These are phyloP conservation scores for Cataglyphis hispanica DNA, from an alignment of 1,140 invertebrate species.

Conservation along the genomic window DNA sequence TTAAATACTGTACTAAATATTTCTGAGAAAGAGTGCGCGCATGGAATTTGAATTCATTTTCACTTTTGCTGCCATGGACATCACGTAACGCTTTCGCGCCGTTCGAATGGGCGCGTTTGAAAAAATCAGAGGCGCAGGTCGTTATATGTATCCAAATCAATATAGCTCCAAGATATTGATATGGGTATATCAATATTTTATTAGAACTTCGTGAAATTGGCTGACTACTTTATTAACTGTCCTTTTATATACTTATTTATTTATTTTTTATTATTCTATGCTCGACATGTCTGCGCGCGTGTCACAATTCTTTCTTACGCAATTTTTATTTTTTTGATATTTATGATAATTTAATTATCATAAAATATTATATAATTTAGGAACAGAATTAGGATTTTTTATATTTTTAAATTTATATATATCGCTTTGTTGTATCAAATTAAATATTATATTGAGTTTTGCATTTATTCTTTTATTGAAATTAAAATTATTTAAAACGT, in stretches of 20 bases:
- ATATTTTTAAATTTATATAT: too few species aligned
- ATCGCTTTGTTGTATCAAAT: too few species aligned
- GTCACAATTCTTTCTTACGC: slow-evolving; percentile 34
- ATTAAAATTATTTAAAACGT: too few species aligned
- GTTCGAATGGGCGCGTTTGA: slow-evolving; percentile 74
- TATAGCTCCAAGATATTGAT: slow-evolving; percentile 86
- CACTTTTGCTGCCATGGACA: neutral
- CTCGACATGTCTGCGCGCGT: slow-evolving; percentile 73
- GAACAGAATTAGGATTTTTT: too few species aligned
- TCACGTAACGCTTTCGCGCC: slow-evolving; percentile 12
- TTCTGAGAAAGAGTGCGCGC: neutral
- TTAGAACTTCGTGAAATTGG: slow-evolving; percentile 86
- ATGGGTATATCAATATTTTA: slow-evolving; percentile 85
- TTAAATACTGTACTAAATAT: neutral
- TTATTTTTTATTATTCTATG: slow-evolving; percentile 76
- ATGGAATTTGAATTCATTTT: neutral
- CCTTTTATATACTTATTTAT: slow-evolving; percentile 72
- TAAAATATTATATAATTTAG: neutral
- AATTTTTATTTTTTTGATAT: too few species aligned
- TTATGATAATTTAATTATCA: neutral
- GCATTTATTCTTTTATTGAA: too few species aligned
- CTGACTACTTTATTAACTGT: slow-evolving; percentile 86
- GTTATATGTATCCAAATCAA: slow-evolving; percentile 85
- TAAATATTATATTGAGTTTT: too few species aligned
- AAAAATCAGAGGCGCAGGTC: slow-evolving; percentile 82